Percentiles rank a stretch among this genome's conserved stretches.
These are phyloP conservation scores for Diabrotica balteata DNA, from an alignment of 2,888 invertebrate species.

Conservation along the genomic window DNA sequence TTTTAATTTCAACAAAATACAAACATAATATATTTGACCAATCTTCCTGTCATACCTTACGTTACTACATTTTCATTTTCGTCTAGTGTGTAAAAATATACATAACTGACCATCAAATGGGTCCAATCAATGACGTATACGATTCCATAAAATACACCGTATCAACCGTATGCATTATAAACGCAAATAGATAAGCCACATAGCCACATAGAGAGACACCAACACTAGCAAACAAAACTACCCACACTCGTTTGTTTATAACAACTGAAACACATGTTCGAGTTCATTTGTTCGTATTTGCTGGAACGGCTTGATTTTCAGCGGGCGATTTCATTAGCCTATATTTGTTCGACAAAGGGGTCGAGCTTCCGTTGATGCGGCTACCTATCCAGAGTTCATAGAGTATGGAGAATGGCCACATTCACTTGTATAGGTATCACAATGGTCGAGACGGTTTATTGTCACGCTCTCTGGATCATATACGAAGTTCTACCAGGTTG, in stretches of 20 bases:
- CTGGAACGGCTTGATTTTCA: slow-evolving; percentile 33
- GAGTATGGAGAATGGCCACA: slow-evolving; percentile 35
- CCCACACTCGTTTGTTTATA: slow-evolving; percentile 11
- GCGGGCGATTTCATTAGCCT: slow-evolving; percentile 44
- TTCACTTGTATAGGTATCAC: slow-evolving; percentile 38
- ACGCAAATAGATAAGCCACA: slow-evolving; percentile 1
- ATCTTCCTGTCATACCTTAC: too few species aligned
- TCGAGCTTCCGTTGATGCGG: slow-evolving; percentile 42
- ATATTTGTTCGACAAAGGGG: slow-evolving; percentile 44
- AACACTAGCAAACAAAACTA: slow-evolving; percentile 12
- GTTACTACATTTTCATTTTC: too few species aligned
- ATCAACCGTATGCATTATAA: neutral
- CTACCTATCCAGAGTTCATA: slow-evolving; percentile 44
- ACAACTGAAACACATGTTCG: slow-evolving; percentile 19
- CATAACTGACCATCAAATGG: neutral
- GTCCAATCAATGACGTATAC: neutral
- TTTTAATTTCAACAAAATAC: too few species aligned
- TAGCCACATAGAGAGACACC: neutral
- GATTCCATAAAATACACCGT: neutral
- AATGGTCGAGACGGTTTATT: slow-evolving; percentile 44
- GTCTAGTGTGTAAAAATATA: too few species aligned
- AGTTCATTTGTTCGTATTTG: slow-evolving; percentile 31
- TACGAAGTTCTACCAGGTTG: neutral
- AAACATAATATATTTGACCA: too few species aligned
- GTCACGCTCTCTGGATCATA: slow-evolving; percentile 10